These are phyloP conservation scores for Botrylloides violaceus DNA, from an alignment of 23 tunicate species.

Conservation along the genomic window DNA sequence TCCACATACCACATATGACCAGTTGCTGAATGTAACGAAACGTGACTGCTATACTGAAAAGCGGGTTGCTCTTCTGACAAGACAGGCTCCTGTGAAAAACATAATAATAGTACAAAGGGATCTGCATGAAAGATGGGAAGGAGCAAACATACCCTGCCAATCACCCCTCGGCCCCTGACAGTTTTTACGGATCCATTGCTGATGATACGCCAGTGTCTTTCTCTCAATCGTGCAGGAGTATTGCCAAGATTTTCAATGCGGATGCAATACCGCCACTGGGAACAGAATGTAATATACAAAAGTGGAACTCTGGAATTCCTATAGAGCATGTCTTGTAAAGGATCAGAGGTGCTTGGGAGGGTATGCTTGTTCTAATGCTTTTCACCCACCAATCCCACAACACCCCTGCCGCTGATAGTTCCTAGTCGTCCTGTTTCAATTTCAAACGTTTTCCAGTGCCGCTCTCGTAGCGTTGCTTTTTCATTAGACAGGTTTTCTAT, in stretches of 20 bases:
- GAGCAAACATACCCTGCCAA: conserved; percentile 52
- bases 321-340: not conserved
- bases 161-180: conserved; percentile 70
- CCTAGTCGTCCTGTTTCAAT: conserved; percentile 7
- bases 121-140: not conserved
- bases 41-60: conserved; percentile 73
- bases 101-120: not conserved
- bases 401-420: conserved; percentile 24
- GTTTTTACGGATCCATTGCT: conserved; percentile 90
- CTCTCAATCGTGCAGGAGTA: conserved; percentile 47
- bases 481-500: conserved; percentile 57
- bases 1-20: conserved; percentile 70
- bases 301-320: not conserved
- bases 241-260: conserved; percentile 73
- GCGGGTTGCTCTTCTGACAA: conserved; percentile 65
- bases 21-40: conserved; percentile 61
- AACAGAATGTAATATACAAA: not conserved
- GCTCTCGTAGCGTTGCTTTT: conserved; percentile 48
- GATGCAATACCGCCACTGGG: conserved; percentile 78
- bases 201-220: conserved; percentile 82
- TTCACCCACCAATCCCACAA: conserved; percentile 25
- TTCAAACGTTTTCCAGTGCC: conserved; percentile 54
- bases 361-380: not conserved
- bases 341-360: not conserved
- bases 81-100: conserved; percentile 52